Evolutionary conservation across 2,888 invertebrate genomes (phyloP), one percentile per base, ranked within the genome.

Genomic region (Clusia tigrina): DNA sequence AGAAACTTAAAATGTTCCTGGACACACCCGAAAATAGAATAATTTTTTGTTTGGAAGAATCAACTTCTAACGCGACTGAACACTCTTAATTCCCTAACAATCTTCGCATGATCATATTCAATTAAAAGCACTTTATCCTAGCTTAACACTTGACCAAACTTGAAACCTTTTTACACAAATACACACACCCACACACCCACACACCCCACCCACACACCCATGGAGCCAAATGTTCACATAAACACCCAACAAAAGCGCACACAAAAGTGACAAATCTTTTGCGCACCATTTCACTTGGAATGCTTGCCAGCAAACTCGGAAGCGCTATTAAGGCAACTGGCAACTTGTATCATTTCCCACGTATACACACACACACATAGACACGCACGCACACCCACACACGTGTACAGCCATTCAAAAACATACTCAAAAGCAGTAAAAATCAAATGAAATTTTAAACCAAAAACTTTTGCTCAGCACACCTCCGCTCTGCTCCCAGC

Each of bases 401-500:
- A 3, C 48, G 3, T 42, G 6, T 42, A 17, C 3, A 18, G 3
- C 48, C 48, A n/a, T n/a, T n/a, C n/a, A 48, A 48, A 48, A 48
- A 48, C 15, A 15, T 9, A 48, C 20, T 48, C 20, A 48, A 22
- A 6, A 3, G 48, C 48, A 20, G 48, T 48, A 48, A 18, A 48
- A 48, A 48, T 48, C 48, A 48, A 48, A 48, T 48, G 48, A 48
- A 48, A 48, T 48, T 48, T 18, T 48, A 18, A 48, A 22, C 48
- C 20, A 22, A 18, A 48, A 48, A 48, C 48, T 48, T 48, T 48
- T 18, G 42, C 42, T 48, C 22, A 9, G 12, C 12, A 32, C 6
- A 32, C 32, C 32, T 12, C 32, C 6, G 6, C 32, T 9, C 12
- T 12, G 32, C 32, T 12, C 32, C 6, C 12, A 32, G 6, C 22